Percentiles rank a stretch among this genome's conserved stretches.
Conservation (phyloP, 2,113 vertebrate species). For the Epinephelus fuscoguttatus region DNA sequence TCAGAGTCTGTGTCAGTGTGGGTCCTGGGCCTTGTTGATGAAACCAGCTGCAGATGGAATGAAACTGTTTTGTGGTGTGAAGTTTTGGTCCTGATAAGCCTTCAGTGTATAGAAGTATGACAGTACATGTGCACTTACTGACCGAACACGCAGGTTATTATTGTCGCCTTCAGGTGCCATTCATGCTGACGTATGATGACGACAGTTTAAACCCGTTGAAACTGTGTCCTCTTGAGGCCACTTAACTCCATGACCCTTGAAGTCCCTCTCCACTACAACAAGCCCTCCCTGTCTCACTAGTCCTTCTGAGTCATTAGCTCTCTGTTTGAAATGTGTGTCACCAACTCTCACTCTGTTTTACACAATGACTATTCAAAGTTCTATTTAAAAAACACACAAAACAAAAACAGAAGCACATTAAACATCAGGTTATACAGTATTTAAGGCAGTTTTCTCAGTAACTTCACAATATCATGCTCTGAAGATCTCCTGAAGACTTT, state of each 20-base stretch:
- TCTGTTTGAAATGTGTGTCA: not conserved
- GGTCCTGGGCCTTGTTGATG: no score
- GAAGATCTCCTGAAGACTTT: slow-evolving; percentile 11
- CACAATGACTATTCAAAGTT: not conserved
- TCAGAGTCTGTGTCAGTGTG: no score
- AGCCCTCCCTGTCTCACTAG: slow-evolving; percentile 3
- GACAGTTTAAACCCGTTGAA: not conserved
- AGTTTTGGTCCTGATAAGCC: no score
- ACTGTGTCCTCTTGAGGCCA: slow-evolving; percentile 19
- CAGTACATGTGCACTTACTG: not conserved
- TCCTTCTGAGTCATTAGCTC: slow-evolving; percentile 38
- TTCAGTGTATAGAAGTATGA: not conserved
- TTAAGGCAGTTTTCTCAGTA: slow-evolving; percentile 1
- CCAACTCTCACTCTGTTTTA: slow-evolving; percentile 10
- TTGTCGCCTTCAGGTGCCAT: not conserved
- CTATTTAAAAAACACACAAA: slow-evolving; percentile 1
- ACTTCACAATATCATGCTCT: not conserved
- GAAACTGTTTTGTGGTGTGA: no score
- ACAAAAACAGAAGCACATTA: not conserved
- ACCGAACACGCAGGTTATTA: not conserved
- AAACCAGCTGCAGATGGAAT: no score
- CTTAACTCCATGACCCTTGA: slow-evolving; percentile 25
- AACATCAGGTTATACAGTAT: not conserved
- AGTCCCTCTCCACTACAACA: slow-evolving; percentile 24
- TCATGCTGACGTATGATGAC: not conserved